These are phyloP conservation scores for Rhinatrema bivittatum DNA, from an alignment of 2,797 vertebrate species.

Conservation along the genomic window DNA sequence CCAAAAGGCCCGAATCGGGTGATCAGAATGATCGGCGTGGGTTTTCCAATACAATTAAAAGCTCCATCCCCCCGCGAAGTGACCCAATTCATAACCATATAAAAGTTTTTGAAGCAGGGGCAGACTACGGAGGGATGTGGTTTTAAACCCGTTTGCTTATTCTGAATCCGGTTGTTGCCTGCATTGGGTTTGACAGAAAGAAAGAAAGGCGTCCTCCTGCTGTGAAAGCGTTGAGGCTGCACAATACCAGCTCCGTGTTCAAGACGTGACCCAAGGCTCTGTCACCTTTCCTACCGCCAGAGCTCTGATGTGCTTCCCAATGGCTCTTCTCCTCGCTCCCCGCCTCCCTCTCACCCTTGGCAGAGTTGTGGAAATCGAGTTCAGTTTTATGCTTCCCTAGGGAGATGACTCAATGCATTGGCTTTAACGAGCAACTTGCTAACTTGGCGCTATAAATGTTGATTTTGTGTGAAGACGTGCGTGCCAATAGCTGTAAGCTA, in stretches of 20 bases:
- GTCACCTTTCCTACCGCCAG: not conserved
- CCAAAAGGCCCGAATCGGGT: too few relatives aligned
- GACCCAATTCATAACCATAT: too few relatives aligned
- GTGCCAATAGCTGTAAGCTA: constrained; percentile 30
- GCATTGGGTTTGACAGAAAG: too few relatives aligned
- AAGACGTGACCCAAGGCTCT: constrained; percentile 14
- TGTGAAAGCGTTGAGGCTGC: constrained; percentile 30
- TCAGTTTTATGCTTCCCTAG: constrained; percentile 42
- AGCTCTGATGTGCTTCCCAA: constrained; percentile 8
- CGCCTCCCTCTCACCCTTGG: constrained; percentile 29
- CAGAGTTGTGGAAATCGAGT: constrained; percentile 31
- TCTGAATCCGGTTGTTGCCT: too few relatives aligned
- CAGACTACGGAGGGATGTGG: too few relatives aligned
- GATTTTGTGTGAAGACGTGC: constrained; percentile 31
- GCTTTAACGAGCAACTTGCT: constrained; percentile 37
- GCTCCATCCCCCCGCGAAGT: too few relatives aligned
- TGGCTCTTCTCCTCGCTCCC: constrained; percentile 2
- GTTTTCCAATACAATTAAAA: too few relatives aligned
- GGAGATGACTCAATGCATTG: constrained; percentile 58
- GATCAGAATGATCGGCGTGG: too few relatives aligned
- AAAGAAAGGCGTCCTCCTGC: constrained; percentile 24
- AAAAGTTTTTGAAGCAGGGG: too few relatives aligned
- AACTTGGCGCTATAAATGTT: constrained; percentile 30
- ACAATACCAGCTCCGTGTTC: constrained; percentile 5
- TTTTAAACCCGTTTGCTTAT: too few relatives aligned